These are phyloP conservation scores for Chloropsis hardwickii DNA, from an alignment of 2,113 vertebrate genomes.

Conservation along the genomic window DNA sequence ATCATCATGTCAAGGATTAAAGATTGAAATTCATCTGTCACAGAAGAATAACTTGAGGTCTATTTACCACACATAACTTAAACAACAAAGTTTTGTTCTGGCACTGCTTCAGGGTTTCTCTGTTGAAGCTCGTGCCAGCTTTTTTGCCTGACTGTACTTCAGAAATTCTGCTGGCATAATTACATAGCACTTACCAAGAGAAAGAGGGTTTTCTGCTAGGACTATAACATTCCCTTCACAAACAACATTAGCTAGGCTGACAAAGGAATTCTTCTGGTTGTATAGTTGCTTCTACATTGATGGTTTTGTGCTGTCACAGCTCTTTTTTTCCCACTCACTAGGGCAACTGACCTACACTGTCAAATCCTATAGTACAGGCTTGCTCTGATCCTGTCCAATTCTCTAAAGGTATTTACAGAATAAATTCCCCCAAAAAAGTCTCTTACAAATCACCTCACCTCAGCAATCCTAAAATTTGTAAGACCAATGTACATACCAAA, in stretches of 20 bases:
- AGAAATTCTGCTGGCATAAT: conserved; percentile 38
- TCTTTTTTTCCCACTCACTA: neutral
- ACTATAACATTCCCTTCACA: neutral
- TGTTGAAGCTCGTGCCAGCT: neutral
- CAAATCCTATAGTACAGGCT: neutral
- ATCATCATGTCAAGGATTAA: neutral
- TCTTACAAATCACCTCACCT: neutral
- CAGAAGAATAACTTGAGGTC: neutral
- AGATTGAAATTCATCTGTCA: neutral
- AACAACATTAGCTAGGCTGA: conserved; percentile 1
- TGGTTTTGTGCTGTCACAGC: neutral
- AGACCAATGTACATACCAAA: neutral
- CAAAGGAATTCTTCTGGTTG: conserved; percentile 31
- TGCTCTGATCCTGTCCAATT: neutral
- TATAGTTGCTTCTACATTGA: neutral
- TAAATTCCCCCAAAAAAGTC: neutral
- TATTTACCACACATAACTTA: neutral
- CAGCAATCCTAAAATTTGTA: neutral
- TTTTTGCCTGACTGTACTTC: conserved; percentile 29
- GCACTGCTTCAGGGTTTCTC: neutral
- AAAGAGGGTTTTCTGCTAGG: conserved; percentile 18
- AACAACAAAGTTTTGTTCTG: neutral
- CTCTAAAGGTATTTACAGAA: neutral
- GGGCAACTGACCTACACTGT: neutral
- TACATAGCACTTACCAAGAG: neutral